Conservation (phyloP, 2,113 vertebrate genomes). For the Anolis carolinensis region DNA sequence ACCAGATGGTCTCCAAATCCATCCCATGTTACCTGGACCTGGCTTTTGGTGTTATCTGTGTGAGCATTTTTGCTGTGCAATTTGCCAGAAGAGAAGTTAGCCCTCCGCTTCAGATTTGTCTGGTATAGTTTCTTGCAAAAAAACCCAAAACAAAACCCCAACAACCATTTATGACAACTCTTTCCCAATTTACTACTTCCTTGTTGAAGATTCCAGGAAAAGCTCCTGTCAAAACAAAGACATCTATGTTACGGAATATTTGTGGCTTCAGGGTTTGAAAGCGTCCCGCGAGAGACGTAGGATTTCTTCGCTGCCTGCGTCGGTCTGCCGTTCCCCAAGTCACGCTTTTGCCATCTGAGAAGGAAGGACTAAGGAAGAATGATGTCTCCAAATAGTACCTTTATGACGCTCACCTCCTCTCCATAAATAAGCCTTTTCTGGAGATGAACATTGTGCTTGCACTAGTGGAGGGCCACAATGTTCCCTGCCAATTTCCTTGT, state of each 20-base stretch:
- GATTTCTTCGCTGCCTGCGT: slow-evolving; percentile 10
- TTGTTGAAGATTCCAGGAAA: slow-evolving; percentile 33
- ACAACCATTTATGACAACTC: slow-evolving; percentile 38
- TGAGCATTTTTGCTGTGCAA: slow-evolving; percentile 22
- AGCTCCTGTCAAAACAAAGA: slow-evolving; percentile 52
- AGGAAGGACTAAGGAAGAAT: neutral
- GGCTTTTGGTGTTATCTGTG: slow-evolving; percentile 9
- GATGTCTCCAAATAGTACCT: neutral
- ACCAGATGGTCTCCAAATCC: neutral
- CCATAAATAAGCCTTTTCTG: too few relatives aligned
- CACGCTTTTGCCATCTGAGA: neutral
- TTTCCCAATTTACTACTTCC: slow-evolving; percentile 60
- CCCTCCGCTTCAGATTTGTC: slow-evolving; percentile 36
- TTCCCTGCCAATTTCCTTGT: too few relatives aligned
- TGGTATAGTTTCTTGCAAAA: slow-evolving; percentile 43
- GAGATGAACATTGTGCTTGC: too few relatives aligned
- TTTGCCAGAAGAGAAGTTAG: slow-evolving; percentile 51
- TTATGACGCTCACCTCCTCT: too few relatives aligned
- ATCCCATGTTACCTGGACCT: neutral
- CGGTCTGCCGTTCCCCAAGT: slow-evolving; percentile 6
- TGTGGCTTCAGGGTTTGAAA: slow-evolving; percentile 54
- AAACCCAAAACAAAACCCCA: neutral
- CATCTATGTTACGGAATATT: slow-evolving; percentile 54
- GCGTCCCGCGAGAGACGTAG: slow-evolving; percentile 36
- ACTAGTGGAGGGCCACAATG: too few relatives aligned